phyloP scores from a whole-genome alignment of 1,140 invertebrate genomes.

The Acyrthosiphon pisum region DNA sequence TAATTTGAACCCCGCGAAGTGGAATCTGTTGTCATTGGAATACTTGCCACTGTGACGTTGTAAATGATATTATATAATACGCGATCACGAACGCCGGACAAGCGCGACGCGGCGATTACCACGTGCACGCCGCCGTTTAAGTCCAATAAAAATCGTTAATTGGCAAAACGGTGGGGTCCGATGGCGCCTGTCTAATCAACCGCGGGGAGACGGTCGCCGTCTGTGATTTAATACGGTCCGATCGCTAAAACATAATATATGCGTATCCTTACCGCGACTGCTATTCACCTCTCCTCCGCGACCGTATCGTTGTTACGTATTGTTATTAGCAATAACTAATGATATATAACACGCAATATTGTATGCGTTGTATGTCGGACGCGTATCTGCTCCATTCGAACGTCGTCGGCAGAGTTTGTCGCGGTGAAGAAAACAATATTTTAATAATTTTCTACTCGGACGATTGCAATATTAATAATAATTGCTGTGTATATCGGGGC shows the following conservation, averaged over 20 bases:
- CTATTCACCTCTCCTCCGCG: background rate
- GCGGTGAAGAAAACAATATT: background rate
- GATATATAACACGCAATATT: background rate
- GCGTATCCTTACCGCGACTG: background rate
- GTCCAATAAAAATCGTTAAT: constrained; percentile 51
- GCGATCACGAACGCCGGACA: too few relatives aligned
- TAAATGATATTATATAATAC: background rate
- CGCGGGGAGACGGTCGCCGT: background rate
- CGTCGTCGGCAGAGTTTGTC: background rate
- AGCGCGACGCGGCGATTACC: background rate
- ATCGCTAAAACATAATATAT: background rate
- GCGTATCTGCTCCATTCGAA: background rate
- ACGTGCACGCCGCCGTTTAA: constrained; percentile 31
- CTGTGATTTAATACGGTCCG: constrained; percentile 32
- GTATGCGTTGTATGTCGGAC: too few relatives aligned
- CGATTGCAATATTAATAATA: background rate
- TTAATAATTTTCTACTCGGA: background rate
- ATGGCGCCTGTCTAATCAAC: constrained; percentile 47
- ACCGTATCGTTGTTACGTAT: background rate
- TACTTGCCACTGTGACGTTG: background rate
- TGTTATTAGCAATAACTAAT: background rate
- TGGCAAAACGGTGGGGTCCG: background rate
- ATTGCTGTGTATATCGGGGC: background rate
- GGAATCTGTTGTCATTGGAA: background rate
- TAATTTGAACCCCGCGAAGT: background rate